Conservation (phyloP, 2,888 invertebrate species). For the Empis stercorea region DNA sequence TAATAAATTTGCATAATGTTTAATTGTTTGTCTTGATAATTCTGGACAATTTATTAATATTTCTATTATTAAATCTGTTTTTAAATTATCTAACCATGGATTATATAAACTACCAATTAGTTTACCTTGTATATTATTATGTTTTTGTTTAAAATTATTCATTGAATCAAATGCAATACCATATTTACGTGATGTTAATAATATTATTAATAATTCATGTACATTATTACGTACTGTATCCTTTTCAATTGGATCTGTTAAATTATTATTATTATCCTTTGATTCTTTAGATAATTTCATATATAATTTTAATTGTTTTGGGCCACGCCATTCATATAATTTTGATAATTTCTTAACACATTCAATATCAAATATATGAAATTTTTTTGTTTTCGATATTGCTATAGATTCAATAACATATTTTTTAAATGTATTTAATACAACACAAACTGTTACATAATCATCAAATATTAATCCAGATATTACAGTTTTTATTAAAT, state of each 20-base stretch:
- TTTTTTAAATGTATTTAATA: constrained; percentile 52
- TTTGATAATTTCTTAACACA: constrained; percentile 53
- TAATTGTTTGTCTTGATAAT: constrained; percentile 49
- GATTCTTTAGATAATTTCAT: neutral
- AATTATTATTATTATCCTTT: constrained; percentile 18
- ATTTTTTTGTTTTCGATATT: constrained; percentile 59
- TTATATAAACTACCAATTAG: constrained; percentile 50
- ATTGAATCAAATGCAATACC: constrained; percentile 67
- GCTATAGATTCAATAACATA: constrained; percentile 50
- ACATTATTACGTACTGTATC: constrained; percentile 43
- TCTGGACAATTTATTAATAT: constrained; percentile 59
- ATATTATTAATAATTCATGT: constrained; percentile 55
- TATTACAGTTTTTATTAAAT: constrained; percentile 47
- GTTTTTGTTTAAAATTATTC: constrained; percentile 29
- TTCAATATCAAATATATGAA: constrained; percentile 54
- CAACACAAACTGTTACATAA: constrained; percentile 49
- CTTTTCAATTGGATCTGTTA: constrained; percentile 32
- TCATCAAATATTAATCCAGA: constrained; percentile 54
- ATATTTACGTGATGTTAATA: constrained; percentile 62
- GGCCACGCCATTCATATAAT: constrained; percentile 65
- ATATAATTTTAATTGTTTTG: constrained; percentile 32
- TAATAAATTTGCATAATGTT: constrained; percentile 44
- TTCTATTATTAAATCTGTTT: constrained; percentile 47
- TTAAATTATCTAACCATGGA: constrained; percentile 56
- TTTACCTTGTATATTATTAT: constrained; percentile 28